Percentiles rank a stretch among this genome's conserved stretches.
These are phyloP conservation scores for Pempheris klunzingeri DNA, from an alignment of 2,797 vertebrate genomes.

Conservation along the genomic window DNA sequence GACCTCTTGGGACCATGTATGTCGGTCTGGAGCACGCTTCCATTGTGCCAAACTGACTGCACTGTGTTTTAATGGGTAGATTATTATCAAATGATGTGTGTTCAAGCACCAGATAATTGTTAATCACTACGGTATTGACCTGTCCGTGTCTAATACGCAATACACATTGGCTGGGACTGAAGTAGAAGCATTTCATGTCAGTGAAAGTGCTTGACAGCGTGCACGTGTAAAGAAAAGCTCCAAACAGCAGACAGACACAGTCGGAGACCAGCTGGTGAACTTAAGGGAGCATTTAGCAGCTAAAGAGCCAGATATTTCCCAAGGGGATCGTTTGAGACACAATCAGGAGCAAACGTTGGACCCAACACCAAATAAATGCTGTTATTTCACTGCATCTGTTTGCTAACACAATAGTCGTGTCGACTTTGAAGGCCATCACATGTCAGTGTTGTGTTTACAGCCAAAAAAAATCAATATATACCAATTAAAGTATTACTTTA, in stretches of 20 bases:
- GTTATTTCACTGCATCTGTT: not conserved
- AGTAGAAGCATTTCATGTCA: too few species aligned
- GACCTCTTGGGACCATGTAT: not conserved
- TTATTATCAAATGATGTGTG: not conserved
- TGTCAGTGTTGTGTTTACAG: too few species aligned
- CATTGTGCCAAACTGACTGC: too few species aligned
- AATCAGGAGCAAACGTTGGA: not conserved
- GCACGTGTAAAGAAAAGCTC: not conserved
- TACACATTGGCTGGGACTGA: not conserved
- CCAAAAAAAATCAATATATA: too few species aligned
- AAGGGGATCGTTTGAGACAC: not conserved
- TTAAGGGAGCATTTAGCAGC: not conserved
- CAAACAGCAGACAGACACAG: not conserved
- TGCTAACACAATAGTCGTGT: not conserved
- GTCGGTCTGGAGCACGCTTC: too few species aligned
- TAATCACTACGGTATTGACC: too few species aligned
- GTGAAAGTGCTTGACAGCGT: not conserved
- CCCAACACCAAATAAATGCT: too few species aligned
- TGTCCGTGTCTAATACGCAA: too few species aligned
- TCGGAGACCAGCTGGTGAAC: not conserved
- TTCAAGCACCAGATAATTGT: too few species aligned
- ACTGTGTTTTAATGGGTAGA: not conserved
- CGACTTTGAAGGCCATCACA: not conserved
- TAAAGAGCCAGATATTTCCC: not conserved
- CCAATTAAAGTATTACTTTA: too few species aligned